These are phyloP conservation scores for Mycteria americana DNA, from an alignment of 2,797 vertebrate genomes.

Conservation along the genomic window DNA sequence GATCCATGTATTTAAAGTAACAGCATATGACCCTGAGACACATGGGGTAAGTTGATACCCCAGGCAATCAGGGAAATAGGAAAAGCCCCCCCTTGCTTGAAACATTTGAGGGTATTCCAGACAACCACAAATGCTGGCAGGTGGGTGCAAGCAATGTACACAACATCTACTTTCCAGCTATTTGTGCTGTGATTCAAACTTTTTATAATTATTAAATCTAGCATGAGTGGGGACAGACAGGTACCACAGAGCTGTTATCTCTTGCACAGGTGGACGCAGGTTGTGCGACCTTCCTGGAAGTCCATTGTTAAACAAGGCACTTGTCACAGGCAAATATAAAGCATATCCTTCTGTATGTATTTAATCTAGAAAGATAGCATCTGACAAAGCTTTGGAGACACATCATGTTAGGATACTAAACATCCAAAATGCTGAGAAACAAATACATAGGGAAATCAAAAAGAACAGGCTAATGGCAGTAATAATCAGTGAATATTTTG, in stretches of 20 bases:
- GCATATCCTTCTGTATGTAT: constrained; percentile 33
- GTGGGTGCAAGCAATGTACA: not conserved
- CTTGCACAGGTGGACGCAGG: not conserved
- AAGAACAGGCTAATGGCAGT: constrained; percentile 62
- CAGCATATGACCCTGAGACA: not conserved
- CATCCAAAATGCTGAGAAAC: constrained; percentile 53
- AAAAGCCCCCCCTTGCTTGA: not conserved
- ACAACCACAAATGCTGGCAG: not conserved
- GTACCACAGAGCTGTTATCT: accelerated
- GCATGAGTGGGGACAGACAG: not conserved
- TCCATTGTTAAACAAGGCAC: not conserved
- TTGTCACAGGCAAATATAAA: not conserved
- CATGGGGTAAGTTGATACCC: not conserved
- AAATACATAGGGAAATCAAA: constrained; percentile 65
- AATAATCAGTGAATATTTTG: constrained; percentile 69
- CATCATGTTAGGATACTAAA: constrained; percentile 46
- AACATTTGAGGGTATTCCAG: not conserved
- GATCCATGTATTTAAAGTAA: not conserved
- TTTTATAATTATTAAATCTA: not conserved
- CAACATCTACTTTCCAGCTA: not conserved
- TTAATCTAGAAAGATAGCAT: constrained; percentile 57
- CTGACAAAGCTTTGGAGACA: constrained; percentile 56
- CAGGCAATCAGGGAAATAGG: not conserved
- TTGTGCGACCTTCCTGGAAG: constrained; percentile 31
- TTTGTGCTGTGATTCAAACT: not conserved